Conservation (phyloP, 2,797 vertebrate genomes). For the Rhabdomys pumilio region DNA sequence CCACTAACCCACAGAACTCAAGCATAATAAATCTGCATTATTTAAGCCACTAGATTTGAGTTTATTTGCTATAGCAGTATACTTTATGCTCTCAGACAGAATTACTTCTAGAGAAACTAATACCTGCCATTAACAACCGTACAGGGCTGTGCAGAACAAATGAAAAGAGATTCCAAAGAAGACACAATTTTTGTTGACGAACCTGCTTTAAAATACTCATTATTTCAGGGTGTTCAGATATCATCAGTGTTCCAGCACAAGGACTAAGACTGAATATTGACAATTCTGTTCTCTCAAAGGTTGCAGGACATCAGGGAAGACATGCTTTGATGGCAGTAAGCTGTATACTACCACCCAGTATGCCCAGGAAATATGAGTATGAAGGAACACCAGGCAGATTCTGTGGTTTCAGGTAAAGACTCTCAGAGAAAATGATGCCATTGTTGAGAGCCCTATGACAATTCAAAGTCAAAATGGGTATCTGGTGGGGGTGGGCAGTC, state of each 20-base stretch:
- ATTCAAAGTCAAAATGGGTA: conserved; percentile 40
- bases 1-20: neutral
- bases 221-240: neutral
- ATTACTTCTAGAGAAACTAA: conserved; percentile 26
- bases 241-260: neutral
- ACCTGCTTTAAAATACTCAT: neutral
- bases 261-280: neutral
- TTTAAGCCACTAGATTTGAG: conserved; percentile 10
- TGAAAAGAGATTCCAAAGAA: neutral
- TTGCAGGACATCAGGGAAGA: neutral
- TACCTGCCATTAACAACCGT: neutral
- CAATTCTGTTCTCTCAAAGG: conserved; percentile 19
- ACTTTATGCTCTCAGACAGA: neutral
- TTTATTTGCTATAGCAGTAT: neutral
- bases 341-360: neutral
- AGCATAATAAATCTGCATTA: neutral
- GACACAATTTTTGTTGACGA: neutral
- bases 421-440: neutral
- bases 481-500: no score
- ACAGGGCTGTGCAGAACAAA: neutral
- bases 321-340: neutral
- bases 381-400: neutral
- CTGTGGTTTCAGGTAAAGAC: neutral
- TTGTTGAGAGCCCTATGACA: conserved; percentile 28
- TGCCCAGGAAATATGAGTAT: neutral